Base-by-base conservation (phyloP, 2,113 vertebrate species). In the Tauraco erythrolophus region DNA sequence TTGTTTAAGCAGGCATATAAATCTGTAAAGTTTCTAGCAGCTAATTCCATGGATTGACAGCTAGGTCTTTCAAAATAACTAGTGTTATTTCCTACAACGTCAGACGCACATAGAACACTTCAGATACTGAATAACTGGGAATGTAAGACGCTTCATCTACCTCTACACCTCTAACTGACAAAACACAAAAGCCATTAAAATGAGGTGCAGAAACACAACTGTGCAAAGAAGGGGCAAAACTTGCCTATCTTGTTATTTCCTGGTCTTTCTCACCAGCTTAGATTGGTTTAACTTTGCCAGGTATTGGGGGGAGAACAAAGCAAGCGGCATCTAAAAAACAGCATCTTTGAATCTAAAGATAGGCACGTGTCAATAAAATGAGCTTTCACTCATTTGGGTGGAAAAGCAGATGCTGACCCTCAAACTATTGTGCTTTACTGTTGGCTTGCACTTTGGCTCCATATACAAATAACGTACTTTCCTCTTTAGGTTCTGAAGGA, bases 401-500 rank as follows among this genome's bases (percentile, higher is more conserved):
- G 66, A 50, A 70, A 89, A 53, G 41, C 41, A 75, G 27, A 15
- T 14, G 39, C 39, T 23, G 23, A 74, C 8, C 10, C 53, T 65
- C 57, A 30, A 58, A 91, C 9, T 25, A 25, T 41, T 23, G 23
- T 5, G 48, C 62, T 82, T 66, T 31, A 43, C 30, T 24, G 30
- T 39, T 39, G 72, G 21, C 33, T 71, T 60, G 62, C 24, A 25
- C 31, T 91, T 64, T 23, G 83, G 41, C 37, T 65, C 64, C 22
- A 28, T 3, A 27, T 4, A 31, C 17, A 2, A 48, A 6, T 31
- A 54, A 15, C 5, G 19, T 0, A 9, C 12, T 79, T 71, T 62
- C 57, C 62, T 78, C 23, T 50, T 51, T 28, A 41, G 33, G 41
- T 84, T 69, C 80, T 91, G 60, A 89, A 89, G 64, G 72, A 89